phyloP scores from a whole-genome alignment of 2,797 vertebrate genomes.

The Lepidocolaptes lacrymiger region DNA sequence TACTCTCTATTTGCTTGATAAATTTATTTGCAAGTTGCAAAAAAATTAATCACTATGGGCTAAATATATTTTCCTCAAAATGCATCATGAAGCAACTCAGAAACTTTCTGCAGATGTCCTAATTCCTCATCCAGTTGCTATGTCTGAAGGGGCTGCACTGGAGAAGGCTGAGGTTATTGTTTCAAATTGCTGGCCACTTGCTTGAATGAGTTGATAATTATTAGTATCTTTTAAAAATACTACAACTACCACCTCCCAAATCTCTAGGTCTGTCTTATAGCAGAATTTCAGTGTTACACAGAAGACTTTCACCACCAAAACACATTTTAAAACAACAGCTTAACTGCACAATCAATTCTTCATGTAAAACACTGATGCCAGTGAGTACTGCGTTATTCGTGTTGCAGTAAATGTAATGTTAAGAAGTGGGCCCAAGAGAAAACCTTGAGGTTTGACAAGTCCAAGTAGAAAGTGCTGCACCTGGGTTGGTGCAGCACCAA shows the following conservation, averaged over 20 bases:
- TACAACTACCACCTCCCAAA: neutral
- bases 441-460: neutral
- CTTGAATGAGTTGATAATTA: neutral
- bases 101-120: neutral
- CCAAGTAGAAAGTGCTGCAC: neutral
- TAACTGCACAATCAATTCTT: neutral
- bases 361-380: neutral
- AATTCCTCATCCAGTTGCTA: neutral
- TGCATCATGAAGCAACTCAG: neutral
- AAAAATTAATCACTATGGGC: neutral
- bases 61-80: neutral
- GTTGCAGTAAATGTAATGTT: neutral
- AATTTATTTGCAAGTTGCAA: neutral
- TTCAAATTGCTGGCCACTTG: neutral
- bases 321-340: neutral
- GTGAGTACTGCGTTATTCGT: neutral
- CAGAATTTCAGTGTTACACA: neutral
- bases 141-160: neutral
- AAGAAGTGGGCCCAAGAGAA: neutral
- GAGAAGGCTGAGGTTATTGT: neutral
- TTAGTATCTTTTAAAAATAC: neutral
- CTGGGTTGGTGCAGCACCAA: neutral
- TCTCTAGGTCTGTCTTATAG: neutral
- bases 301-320: neutral
- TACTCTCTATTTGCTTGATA: neutral